phyloP scores from a whole-genome alignment of 1,140 invertebrate species.

The Procambarus clarkii region DNA sequence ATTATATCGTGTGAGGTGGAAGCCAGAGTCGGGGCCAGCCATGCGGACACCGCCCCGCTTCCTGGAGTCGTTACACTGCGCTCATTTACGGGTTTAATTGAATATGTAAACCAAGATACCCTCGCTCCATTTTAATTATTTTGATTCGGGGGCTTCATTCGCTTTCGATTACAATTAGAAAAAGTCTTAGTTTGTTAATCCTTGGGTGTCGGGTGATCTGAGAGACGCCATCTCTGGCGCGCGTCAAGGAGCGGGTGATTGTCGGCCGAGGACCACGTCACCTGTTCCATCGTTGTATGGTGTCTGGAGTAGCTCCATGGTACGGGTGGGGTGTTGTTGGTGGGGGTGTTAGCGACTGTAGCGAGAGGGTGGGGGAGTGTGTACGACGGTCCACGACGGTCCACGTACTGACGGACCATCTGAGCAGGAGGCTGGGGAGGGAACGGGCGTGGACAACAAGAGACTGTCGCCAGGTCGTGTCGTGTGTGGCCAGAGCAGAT shows the following conservation, averaged over 20 bases:
- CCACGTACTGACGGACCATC: too few species aligned
- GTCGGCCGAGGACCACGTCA: too few species aligned
- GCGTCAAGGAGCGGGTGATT: too few species aligned
- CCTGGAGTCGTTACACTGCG: conserved; percentile 4
- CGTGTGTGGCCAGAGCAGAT: too few species aligned
- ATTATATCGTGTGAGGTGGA: too few species aligned
- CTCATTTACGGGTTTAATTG: conserved; percentile 68
- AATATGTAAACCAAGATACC: conserved; percentile 56
- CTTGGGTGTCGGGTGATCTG: neutral
- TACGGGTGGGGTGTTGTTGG: too few species aligned
- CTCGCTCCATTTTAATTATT: conserved; percentile 62
- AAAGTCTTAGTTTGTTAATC: conserved; percentile 51
- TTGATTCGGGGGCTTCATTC: conserved; percentile 57
- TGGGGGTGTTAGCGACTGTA: neutral
- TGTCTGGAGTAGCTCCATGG: too few species aligned
- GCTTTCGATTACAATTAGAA: conserved; percentile 65
- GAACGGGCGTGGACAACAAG: too few species aligned
- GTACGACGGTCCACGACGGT: too few species aligned
- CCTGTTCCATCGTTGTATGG: too few species aligned
- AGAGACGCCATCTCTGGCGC: neutral
- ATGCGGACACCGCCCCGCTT: neutral
- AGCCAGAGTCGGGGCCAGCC: conserved; percentile 17
- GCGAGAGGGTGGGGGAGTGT: neutral
- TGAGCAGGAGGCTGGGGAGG: too few species aligned
- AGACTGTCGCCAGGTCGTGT: too few species aligned